phyloP scores from a whole-genome alignment of 2,888 invertebrate genomes.

The Pandemis heparana region DNA sequence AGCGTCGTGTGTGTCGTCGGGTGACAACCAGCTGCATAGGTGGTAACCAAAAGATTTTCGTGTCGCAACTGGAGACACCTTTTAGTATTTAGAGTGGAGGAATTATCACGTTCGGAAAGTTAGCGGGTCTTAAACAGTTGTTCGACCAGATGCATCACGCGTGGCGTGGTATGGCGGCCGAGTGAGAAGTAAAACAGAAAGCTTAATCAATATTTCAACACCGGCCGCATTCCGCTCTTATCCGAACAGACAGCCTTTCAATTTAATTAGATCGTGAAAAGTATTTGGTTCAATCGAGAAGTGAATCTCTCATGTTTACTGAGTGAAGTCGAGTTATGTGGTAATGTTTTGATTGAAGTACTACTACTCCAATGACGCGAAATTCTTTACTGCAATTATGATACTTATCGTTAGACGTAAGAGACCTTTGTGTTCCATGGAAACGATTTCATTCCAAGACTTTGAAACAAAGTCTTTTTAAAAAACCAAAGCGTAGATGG shows the following conservation, averaged over 20 bases:
- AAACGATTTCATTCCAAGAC: not conserved
- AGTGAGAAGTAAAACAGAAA: slow-evolving; percentile 59
- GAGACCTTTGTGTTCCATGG: not conserved
- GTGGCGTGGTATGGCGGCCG: slow-evolving; percentile 41
- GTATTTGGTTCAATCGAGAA: slow-evolving; percentile 53
- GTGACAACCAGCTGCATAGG: slow-evolving; percentile 62
- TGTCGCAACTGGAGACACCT: slow-evolving; percentile 62
- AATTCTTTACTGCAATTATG: not conserved
- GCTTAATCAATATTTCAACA: slow-evolving; percentile 73
- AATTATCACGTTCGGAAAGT: slow-evolving; percentile 49
- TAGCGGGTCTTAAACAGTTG: slow-evolving; percentile 31
- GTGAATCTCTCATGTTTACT: slow-evolving; percentile 36
- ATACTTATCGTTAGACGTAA: not conserved
- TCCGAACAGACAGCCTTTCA: slow-evolving; percentile 65
- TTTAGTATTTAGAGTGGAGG: slow-evolving; percentile 53
- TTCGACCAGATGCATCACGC: slow-evolving; percentile 39
- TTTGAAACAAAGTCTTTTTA: not conserved
- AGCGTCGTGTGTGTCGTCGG: slow-evolving; percentile 58
- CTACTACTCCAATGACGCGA: not conserved
- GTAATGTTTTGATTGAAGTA: slow-evolving; percentile 16
- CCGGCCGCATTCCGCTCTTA: slow-evolving; percentile 71
- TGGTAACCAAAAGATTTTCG: slow-evolving; percentile 59
- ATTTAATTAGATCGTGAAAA: slow-evolving; percentile 75
- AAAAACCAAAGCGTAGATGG: not conserved
- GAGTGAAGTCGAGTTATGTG: slow-evolving; percentile 31